Conservation (phyloP, 2,888 invertebrate species). For the Noctua fimbriata region DNA sequence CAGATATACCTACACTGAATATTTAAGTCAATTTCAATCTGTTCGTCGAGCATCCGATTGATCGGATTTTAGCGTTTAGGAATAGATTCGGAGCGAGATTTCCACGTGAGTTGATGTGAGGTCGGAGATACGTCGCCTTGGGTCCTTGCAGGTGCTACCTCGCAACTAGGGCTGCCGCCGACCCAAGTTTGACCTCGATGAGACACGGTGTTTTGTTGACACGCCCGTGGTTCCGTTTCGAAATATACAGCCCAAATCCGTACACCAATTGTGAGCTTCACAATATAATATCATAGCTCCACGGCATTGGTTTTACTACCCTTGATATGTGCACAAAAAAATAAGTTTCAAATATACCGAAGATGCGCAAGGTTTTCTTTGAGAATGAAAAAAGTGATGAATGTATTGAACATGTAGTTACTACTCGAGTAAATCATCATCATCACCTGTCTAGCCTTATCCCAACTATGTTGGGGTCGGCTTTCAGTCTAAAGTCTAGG, state of each 20-base stretch:
- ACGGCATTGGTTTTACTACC: not conserved
- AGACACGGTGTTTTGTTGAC: constrained; percentile 1
- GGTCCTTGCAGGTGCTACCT: constrained; percentile 72
- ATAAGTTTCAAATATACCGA: not conserved
- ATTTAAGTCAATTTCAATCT: constrained; percentile 43
- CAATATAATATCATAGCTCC: not conserved
- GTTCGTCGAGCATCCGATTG: constrained; percentile 40
- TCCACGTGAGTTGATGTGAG: constrained; percentile 55
- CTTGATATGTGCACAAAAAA: not conserved
- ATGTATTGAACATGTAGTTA: not conserved
- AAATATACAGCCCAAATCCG: constrained; percentile 14
- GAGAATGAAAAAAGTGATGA: not conserved
- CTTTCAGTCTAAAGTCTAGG: too few species aligned
- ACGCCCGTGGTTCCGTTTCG: constrained; percentile 5
- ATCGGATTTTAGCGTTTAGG: constrained; percentile 57
- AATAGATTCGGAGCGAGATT: constrained; percentile 58
- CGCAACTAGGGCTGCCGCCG: constrained; percentile 65
- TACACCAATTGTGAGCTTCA: not conserved
- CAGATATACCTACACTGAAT: constrained; percentile 15
- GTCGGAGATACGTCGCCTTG: constrained; percentile 48
- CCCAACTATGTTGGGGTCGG: too few species aligned
- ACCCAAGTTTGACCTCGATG: constrained; percentile 28
- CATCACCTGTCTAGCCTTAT: too few species aligned
- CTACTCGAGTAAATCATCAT: not conserved
- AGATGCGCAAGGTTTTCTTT: not conserved